Evolutionary conservation across 2,797 vertebrate species (phyloP).

Genomic region (Anniella stebbinsi): DNA sequence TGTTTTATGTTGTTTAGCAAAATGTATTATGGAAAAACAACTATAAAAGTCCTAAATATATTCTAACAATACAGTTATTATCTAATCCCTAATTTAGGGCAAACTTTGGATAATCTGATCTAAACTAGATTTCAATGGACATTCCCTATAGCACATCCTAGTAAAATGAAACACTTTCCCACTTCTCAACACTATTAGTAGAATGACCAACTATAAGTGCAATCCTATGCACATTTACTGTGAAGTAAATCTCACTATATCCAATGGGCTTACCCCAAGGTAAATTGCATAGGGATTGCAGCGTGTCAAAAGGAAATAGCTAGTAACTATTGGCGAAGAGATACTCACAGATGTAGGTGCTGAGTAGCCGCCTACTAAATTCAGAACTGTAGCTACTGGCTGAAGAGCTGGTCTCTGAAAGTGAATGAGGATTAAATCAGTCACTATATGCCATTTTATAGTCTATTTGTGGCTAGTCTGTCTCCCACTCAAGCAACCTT

Average conservation of each 20-base stretch:
- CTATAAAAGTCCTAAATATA: neutral
- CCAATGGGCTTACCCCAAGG: neutral
- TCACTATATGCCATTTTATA: conserved; percentile 23
- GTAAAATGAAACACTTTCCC: neutral
- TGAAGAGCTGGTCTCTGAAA: conserved; percentile 92
- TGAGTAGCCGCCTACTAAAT: conserved; percentile 93
- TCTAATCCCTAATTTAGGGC: neutral
- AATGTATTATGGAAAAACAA: neutral
- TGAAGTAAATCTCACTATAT: neutral
- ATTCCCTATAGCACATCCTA: neutral
- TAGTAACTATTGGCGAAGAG: neutral
- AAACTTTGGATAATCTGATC: neutral
- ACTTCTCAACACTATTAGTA: neutral
- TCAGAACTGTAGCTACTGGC: conserved; percentile 93
- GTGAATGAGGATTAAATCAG: conserved; percentile 37
- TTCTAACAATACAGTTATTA: neutral
- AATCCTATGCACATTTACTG: neutral
- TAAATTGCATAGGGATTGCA: neutral
- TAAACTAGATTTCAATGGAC: neutral
- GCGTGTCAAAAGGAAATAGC: neutral
- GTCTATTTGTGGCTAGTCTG: neutral
- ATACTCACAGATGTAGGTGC: conserved; percentile 95
- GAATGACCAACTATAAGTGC: neutral
- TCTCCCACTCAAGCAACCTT: conserved; percentile 32
- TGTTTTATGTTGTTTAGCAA: neutral